Evolutionary conservation across 1,140 invertebrate genomes (phyloP), one percentile per base, ranked within the genome.

Genomic region (Steinernema khuongi): DNA sequence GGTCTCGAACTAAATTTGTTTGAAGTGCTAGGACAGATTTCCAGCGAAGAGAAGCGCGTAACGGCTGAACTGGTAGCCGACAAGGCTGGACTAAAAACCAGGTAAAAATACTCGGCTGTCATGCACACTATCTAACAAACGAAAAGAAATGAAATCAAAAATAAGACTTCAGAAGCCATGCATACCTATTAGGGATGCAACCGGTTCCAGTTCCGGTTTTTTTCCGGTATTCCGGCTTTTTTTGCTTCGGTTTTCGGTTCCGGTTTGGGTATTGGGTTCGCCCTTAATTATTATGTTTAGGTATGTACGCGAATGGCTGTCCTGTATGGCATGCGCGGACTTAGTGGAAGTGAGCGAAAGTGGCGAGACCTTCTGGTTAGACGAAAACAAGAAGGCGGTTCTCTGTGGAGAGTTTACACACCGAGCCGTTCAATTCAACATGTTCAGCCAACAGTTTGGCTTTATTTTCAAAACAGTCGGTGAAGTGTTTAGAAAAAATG

Each of bases 301-400:
- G 7, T 78, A 78, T 29, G 60, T 77, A 22, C 68, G 36, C 41
- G 78, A 79, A 67, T 72, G 72, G 73, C 43, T 75, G 1, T 60
- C 67, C 28, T 32, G 71, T 22, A 32, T 79, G 50, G 75, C 79
- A 28, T 78, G 74, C 44, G 77, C 70, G 7, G 79, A 79, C n/a
- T 70, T 81, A 0, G 67, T 81, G 17, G 77, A 81, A 70, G 73
- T 77, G 14, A 77, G 70, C 36, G 68, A 76, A 31, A 71, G 70
- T 29, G 80, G 80, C 14, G 66, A 77, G 11, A 66, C 67, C 4
- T 81, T 81, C 60, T 81, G 69, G 71, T 81, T 81, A 31, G 11
- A 26, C 19, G 71, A 50, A 11, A 75, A 72, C 31, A 70, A 72
- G n/a, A 68, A 68, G 31, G 67, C 29, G 11, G 29, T 31, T 31